Percentiles rank a stretch among this genome's conserved stretches.
Conservation (phyloP, 1,140 invertebrate genomes). For the Drosophila sucinea region DNA sequence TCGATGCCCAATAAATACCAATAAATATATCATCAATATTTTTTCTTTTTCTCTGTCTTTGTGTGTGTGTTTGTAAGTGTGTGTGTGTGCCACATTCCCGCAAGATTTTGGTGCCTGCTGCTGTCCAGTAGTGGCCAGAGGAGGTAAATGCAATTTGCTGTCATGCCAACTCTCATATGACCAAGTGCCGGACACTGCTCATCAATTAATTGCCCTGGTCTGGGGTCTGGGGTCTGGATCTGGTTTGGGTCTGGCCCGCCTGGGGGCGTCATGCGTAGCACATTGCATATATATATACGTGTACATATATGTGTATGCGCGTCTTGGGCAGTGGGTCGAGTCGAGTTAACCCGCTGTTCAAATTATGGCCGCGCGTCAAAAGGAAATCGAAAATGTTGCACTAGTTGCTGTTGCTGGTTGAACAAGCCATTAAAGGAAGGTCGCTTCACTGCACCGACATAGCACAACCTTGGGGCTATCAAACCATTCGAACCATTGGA, state of each 20-base stretch:
- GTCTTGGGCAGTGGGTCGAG: conserved; percentile 55
- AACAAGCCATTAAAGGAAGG: conserved; percentile 73
- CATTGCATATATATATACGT: not conserved
- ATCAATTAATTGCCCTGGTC: conserved; percentile 72
- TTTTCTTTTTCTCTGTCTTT: conserved; percentile 38
- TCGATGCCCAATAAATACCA: conserved; percentile 71
- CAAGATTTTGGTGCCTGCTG: not conserved
- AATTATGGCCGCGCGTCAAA: conserved; percentile 60
- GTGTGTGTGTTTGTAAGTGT: conserved; percentile 27
- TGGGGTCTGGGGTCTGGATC: conserved; percentile 20
- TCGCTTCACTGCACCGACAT: conserved; percentile 56
- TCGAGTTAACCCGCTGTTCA: conserved; percentile 57
- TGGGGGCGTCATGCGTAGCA: conserved; percentile 47
- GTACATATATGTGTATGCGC: not conserved
- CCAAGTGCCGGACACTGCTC: conserved; percentile 69
- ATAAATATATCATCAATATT: conserved; percentile 74
- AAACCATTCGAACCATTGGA: conserved; percentile 15
- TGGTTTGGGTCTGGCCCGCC: conserved; percentile 36
- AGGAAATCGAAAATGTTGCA: conserved; percentile 74
- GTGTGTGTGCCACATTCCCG: conserved; percentile 39
- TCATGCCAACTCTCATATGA: conserved; percentile 52
- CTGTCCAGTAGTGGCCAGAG: conserved; percentile 21
- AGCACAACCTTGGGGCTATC: conserved; percentile 60
- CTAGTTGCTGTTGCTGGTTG: conserved; percentile 45
- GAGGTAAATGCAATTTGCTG: conserved; percentile 66